These are phyloP conservation scores for Stomatorhinus ivindoensis DNA, from an alignment of 2,113 vertebrate genomes.

Conservation along the genomic window DNA sequence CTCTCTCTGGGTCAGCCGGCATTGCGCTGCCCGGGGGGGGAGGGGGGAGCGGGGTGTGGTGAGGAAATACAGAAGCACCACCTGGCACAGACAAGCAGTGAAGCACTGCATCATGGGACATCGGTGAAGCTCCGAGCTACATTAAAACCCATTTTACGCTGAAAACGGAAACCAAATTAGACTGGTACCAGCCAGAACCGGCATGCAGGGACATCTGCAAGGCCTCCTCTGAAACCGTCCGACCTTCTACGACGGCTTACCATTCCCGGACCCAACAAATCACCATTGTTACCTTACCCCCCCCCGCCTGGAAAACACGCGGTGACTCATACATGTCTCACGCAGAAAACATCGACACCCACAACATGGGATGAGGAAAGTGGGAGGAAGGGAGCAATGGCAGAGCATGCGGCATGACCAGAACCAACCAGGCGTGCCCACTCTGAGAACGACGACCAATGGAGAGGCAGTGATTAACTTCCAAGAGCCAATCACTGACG, in stretches of 20 bases:
- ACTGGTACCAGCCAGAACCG: not conserved
- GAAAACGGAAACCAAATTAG: not conserved
- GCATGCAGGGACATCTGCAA: slow-evolving; percentile 28
- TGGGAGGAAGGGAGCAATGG: not conserved
- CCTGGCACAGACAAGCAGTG: not conserved
- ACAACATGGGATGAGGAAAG: not conserved
- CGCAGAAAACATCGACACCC: slow-evolving; percentile 45
- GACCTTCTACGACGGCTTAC: slow-evolving; percentile 29
- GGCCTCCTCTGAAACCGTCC: not conserved
- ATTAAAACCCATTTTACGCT: not conserved
- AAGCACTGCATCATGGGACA: not conserved
- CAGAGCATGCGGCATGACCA: not conserved
- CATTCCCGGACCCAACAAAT: slow-evolving; percentile 23
- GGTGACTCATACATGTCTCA: slow-evolving; percentile 39
- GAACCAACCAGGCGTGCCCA: not conserved
- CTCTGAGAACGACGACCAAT: not conserved
- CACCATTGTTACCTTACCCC: slow-evolving; percentile 41
- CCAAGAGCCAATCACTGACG: slow-evolving; percentile 6
- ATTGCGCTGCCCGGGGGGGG: not conserved
- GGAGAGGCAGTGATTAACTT: slow-evolving; percentile 16
- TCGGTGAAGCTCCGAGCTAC: not conserved
- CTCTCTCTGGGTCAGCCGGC: not conserved
- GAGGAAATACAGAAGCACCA: not conserved
- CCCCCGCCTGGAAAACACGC: slow-evolving; percentile 36
- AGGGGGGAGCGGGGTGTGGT: not conserved